Percentiles rank a stretch among this genome's conserved stretches.
Conservation (phyloP, 2,113 vertebrate species). For the Otus sunia region DNA sequence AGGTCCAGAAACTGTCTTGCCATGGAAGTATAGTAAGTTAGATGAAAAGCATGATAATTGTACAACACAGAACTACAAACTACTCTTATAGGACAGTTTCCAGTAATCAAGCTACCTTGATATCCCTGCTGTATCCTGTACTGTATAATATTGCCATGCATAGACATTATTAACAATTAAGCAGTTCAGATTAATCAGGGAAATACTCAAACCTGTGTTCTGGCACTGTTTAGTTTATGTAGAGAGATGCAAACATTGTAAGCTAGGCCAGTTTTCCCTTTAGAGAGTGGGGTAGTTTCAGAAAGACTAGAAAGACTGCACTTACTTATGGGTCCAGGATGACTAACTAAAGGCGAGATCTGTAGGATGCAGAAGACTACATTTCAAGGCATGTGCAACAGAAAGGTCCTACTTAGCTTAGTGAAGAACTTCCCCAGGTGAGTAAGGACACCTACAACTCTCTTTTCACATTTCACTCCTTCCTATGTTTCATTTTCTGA, state of each 20-base stretch:
- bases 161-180: neutral
- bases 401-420: neutral
- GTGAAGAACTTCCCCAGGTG: neutral
- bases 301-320: neutral
- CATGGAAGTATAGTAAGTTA: neutral
- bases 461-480: neutral
- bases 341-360: neutral
- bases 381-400: neutral
- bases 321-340: neutral
- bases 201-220: neutral
- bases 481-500: neutral
- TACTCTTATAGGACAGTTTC: neutral
- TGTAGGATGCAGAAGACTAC: neutral
- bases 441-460: neutral
- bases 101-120: neutral
- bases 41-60: neutral
- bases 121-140: neutral
- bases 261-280: neutral
- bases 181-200: neutral
- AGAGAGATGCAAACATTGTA: neutral
- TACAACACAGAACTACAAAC: neutral
- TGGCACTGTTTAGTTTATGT: neutral
- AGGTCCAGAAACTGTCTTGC: neutral
- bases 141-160: neutral
- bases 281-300: neutral